These are phyloP conservation scores for Morphnarchus princeps DNA, from an alignment of 2,113 vertebrate genomes.

Conservation along the genomic window DNA sequence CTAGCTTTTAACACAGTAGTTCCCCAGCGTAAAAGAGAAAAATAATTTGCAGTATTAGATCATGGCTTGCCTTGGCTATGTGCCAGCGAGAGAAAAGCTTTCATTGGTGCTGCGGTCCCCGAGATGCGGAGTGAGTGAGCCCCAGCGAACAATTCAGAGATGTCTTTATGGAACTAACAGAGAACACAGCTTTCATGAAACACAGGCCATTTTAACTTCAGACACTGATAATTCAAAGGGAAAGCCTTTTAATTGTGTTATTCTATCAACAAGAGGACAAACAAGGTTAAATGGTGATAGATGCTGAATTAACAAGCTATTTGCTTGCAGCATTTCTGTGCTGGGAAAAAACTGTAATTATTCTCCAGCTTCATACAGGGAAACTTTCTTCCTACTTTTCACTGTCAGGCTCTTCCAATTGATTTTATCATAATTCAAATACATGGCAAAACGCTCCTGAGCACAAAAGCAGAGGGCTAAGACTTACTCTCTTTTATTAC, in stretches of 20 bases:
- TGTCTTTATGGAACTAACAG: slow-evolving; percentile 8
- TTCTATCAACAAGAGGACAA: neutral
- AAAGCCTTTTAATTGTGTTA: neutral
- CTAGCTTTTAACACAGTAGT: slow-evolving; percentile 17
- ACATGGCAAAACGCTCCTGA: slow-evolving; percentile 39
- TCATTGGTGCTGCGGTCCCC: neutral
- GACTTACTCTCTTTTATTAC: slow-evolving; percentile 53
- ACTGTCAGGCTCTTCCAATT: slow-evolving; percentile 31
- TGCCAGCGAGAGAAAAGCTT: slow-evolving; percentile 42
- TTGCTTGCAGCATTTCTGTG: neutral
- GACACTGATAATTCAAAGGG: neutral
- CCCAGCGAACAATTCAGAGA: neutral
- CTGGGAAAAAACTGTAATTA: neutral
- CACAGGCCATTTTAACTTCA: neutral
- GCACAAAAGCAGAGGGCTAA: slow-evolving; percentile 58
- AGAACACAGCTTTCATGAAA: slow-evolving; percentile 5
- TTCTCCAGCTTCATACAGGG: neutral
- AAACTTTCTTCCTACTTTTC: slow-evolving; percentile 17
- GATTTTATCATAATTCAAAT: slow-evolving; percentile 68
- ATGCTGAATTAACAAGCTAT: slow-evolving; percentile 21
- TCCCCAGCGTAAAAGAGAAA: slow-evolving; percentile 52
- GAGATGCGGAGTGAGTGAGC: neutral
- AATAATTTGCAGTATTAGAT: slow-evolving; percentile 65
- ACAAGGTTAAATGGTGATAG: neutral
- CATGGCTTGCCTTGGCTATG: slow-evolving; percentile 57